phyloP scores from a whole-genome alignment of 2,888 invertebrate genomes.

The Mesorhabditis belari region DNA sequence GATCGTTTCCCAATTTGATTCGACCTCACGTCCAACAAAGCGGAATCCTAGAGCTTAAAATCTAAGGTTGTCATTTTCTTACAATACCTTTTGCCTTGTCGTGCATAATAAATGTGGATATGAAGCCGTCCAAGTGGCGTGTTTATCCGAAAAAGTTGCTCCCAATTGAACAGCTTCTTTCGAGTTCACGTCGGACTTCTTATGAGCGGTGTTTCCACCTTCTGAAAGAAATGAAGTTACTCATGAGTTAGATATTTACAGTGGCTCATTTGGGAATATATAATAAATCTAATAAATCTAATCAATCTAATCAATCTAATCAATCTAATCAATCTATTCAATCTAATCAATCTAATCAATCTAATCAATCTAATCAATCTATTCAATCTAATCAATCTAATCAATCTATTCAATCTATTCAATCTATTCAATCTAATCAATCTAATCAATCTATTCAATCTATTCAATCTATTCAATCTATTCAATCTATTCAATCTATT shows the following conservation, averaged over 20 bases:
- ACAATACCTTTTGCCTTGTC: conserved; percentile 43
- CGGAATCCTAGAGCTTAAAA: conserved; percentile 25
- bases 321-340: too few relatives aligned
- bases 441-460: too few relatives aligned
- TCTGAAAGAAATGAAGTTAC: neutral
- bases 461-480: too few relatives aligned
- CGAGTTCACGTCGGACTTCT: conserved; percentile 50
- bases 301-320: too few relatives aligned
- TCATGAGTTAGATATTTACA: neutral
- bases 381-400: too few relatives aligned
- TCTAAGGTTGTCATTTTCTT: neutral
- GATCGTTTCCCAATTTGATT: conserved; percentile 45
- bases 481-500: too few relatives aligned
- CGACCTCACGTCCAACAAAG: conserved; percentile 15
- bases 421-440: too few relatives aligned
- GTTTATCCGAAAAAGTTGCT: conserved; percentile 21
- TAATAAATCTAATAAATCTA: too few relatives aligned
- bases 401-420: too few relatives aligned
- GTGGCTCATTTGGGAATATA: neutral
- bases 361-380: too few relatives aligned
- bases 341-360: too few relatives aligned
- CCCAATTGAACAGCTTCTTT: conserved; percentile 29
- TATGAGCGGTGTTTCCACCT: conserved; percentile 44
- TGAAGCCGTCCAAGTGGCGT: conserved; percentile 40
- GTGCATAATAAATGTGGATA: conserved; percentile 51